phyloP scores from a whole-genome alignment of 2,797 vertebrate genomes.

The Phalloptychus januarius region DNA sequence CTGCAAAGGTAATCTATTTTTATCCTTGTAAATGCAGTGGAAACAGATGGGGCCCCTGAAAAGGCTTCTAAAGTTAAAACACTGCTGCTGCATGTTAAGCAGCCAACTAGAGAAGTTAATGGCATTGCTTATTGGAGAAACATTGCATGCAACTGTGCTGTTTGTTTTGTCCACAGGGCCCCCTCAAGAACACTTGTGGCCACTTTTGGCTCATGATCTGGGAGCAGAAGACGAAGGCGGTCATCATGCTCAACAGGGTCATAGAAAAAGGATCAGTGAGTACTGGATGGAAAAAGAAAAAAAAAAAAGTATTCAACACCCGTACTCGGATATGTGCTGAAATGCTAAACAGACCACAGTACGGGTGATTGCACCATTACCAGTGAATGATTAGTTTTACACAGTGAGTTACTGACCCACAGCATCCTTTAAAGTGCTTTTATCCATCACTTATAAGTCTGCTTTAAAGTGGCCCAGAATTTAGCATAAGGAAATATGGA shows the following conservation, averaged over 20 bases:
- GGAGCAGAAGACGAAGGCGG: slow-evolving; percentile 96
- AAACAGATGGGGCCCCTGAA: neutral
- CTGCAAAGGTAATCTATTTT: neutral
- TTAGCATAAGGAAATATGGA: neutral
- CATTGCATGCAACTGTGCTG: slow-evolving; percentile 6
- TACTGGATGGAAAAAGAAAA: neutral
- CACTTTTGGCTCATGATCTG: slow-evolving; percentile 99
- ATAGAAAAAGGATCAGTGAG: slow-evolving; percentile 99
- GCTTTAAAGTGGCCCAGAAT: neutral
- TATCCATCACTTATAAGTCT: neutral
- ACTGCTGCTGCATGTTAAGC: neutral
- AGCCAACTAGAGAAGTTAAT: neutral
- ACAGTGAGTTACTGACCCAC: neutral
- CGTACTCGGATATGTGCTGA: neutral
- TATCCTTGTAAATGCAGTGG: neutral
- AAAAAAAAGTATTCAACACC: neutral
- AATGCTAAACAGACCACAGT: neutral
- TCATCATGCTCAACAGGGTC: slow-evolving; percentile 98
- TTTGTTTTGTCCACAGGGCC: slow-evolving; percentile 83
- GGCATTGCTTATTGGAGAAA: slow-evolving; percentile 1
- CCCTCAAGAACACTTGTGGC: slow-evolving; percentile 94
- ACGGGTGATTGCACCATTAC: neutral
- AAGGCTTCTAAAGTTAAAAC: neutral
- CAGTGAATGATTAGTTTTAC: neutral
- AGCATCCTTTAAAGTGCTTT: neutral